Conservation (phyloP, 2,113 vertebrate genomes). For the Columbina picui region DNA sequence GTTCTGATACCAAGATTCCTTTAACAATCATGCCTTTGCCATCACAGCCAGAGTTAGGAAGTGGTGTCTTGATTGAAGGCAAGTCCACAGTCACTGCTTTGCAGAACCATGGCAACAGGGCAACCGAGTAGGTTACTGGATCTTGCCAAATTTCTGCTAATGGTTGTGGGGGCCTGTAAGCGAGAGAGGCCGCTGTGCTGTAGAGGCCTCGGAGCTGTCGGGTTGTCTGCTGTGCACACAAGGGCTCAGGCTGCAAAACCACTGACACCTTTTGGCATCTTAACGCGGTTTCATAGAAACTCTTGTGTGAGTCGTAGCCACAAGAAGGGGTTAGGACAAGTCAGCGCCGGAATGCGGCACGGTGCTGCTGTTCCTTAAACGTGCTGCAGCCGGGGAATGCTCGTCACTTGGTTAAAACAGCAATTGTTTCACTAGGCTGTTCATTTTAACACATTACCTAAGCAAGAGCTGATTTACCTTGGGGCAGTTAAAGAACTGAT, state of each 20-base stretch:
- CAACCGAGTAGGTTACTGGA: neutral
- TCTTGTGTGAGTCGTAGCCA: neutral
- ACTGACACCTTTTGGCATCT: conserved; percentile 7
- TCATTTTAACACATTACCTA: neutral
- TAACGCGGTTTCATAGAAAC: neutral
- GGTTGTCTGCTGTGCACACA: neutral
- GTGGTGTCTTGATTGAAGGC: neutral
- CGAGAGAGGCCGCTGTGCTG: neutral
- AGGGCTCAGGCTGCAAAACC: neutral
- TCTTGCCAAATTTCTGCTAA: conserved; percentile 11
- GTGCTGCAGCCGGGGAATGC: neutral
- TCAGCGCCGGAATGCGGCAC: neutral
- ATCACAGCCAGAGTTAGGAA: neutral
- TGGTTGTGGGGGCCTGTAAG: neutral
- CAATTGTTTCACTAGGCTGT: neutral
- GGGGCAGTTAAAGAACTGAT: neutral
- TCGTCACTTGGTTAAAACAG: neutral
- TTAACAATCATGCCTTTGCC: neutral
- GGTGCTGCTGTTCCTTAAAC: neutral
- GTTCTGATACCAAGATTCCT: neutral
- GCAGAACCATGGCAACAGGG: neutral
- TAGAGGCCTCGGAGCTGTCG: neutral
- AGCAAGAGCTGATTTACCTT: neutral
- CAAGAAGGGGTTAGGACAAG: neutral
- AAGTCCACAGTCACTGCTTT: neutral